phyloP scores from a whole-genome alignment of 2,113 vertebrate genomes.

The Tympanuchus pallidicinctus region DNA sequence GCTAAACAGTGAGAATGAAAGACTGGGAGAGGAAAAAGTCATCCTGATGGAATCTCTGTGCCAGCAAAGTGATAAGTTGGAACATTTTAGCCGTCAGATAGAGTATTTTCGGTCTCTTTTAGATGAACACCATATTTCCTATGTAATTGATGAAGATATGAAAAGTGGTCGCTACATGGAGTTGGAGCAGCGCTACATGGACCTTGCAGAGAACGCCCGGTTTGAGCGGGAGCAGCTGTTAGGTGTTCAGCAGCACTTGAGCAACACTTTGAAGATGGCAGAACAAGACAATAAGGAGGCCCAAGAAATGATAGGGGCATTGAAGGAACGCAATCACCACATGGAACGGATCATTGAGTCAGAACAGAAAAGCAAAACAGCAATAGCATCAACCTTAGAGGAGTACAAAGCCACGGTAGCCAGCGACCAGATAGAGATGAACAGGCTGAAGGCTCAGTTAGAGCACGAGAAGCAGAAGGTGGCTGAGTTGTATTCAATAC shows the following conservation, averaged over 20 bases:
- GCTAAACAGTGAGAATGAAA: constrained; percentile 93
- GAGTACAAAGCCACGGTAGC: constrained; percentile 88
- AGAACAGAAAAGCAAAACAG: constrained; percentile 85
- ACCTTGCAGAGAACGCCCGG: constrained; percentile 90
- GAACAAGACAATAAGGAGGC: constrained; percentile 96
- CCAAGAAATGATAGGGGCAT: constrained; percentile 90
- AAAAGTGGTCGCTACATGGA: constrained; percentile 95
- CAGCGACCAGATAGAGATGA: constrained; percentile 89
- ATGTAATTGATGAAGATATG: constrained; percentile 89
- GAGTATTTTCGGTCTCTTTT: constrained; percentile 91
- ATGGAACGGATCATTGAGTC: constrained; percentile 92
- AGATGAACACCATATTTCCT: constrained; percentile 90
- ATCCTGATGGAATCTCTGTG: constrained; percentile 96
- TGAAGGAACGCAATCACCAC: constrained; percentile 94
- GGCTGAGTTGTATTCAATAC: constrained; percentile 90
- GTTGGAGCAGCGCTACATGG: constrained; percentile 92
- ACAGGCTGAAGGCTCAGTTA: constrained; percentile 87
- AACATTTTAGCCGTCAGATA: constrained; percentile 89
- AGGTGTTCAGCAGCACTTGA: constrained; percentile 95
- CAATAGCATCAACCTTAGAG: constrained; percentile 84
- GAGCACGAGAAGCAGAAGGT: constrained; percentile 94
- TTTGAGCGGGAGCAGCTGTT: constrained; percentile 95
- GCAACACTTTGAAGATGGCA: constrained; percentile 95
- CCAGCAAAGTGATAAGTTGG: constrained; percentile 93
- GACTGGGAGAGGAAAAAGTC: constrained; percentile 93